Evolutionary conservation across 1,140 invertebrate genomes (phyloP).

Genomic region (Arctopsyche grandis): DNA sequence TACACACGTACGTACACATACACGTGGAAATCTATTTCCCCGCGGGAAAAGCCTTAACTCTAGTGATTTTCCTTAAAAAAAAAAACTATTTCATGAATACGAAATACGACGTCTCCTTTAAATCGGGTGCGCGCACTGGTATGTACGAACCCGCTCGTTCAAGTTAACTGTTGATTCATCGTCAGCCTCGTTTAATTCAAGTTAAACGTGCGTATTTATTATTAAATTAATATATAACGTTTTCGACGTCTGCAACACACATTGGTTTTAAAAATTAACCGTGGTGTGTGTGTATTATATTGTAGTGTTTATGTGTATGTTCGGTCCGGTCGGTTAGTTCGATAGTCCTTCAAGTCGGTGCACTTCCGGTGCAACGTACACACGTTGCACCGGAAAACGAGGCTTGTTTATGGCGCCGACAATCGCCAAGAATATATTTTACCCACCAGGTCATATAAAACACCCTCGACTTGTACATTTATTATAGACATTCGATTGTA

Average conservation of each 20-base stretch:
- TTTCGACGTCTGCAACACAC: not conserved
- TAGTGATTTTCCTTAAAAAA: slow-evolving; percentile 8
- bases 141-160: no score
- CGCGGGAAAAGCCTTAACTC: slow-evolving; percentile 15
- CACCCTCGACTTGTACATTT: not conserved
- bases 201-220: no score
- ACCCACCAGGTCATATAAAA: not conserved
- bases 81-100: slow-evolving; percentile 8
- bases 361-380: slow-evolving; percentile 13
- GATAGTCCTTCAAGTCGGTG: not conserved
- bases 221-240: no score
- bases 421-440: slow-evolving; percentile 24
- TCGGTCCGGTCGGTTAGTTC: not conserved
- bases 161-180: not conserved
- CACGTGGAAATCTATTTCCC: slow-evolving; percentile 6
- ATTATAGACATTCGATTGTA: not conserved
- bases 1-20: not conserved
- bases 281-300: not conserved
- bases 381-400: not conserved
- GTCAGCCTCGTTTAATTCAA: not conserved
- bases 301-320: not conserved
- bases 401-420: slow-evolving; percentile 31
- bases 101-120: not conserved
- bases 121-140: not conserved
- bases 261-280: no score